Conservation (phyloP, 1,140 invertebrate genomes). For the Xylocopa sonorina region DNA sequence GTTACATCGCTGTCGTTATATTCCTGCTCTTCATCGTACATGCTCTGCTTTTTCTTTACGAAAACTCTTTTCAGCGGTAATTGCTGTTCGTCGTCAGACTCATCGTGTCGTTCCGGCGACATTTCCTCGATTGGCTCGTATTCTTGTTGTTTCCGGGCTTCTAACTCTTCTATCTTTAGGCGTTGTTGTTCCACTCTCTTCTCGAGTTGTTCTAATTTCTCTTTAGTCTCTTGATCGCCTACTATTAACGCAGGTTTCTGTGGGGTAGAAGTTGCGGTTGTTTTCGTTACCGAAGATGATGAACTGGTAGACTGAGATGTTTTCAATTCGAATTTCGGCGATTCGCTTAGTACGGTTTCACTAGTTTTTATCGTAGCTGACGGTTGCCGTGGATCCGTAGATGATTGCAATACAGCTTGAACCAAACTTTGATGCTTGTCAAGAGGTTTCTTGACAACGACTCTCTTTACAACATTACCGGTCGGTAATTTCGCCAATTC, state of each 20-base stretch:
- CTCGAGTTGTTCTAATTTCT: constrained; percentile 77
- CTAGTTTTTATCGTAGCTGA: constrained; percentile 39
- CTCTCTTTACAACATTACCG: constrained; percentile 80
- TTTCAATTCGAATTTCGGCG: constrained; percentile 75
- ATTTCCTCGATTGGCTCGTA: constrained; percentile 77
- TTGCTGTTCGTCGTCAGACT: constrained; percentile 80
- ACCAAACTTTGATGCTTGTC: constrained; percentile 73
- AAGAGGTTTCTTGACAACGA: constrained; percentile 77
- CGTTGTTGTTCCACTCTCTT: constrained; percentile 80
- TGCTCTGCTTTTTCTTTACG: constrained; percentile 79
- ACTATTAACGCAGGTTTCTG: constrained; percentile 41
- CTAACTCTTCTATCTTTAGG: constrained; percentile 78
- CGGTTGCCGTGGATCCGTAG: constrained; percentile 47
- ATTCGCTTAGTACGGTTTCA: constrained; percentile 52
- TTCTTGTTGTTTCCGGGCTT: constrained; percentile 78
- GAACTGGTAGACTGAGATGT: constrained; percentile 67
- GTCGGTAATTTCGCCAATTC: constrained; percentile 79
- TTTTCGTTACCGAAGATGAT: constrained; percentile 8
- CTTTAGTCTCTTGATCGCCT: constrained; percentile 76
- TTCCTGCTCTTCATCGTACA: constrained; percentile 80
- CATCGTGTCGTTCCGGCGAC: constrained; percentile 78
- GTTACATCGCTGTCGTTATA: constrained; percentile 71
- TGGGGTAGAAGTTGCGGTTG: constrained; percentile 1
- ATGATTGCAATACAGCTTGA: constrained; percentile 70
- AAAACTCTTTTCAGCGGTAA: constrained; percentile 79